These are phyloP conservation scores for Bothrops jararaca DNA, from an alignment of 2,113 vertebrate genomes.

Conservation along the genomic window DNA sequence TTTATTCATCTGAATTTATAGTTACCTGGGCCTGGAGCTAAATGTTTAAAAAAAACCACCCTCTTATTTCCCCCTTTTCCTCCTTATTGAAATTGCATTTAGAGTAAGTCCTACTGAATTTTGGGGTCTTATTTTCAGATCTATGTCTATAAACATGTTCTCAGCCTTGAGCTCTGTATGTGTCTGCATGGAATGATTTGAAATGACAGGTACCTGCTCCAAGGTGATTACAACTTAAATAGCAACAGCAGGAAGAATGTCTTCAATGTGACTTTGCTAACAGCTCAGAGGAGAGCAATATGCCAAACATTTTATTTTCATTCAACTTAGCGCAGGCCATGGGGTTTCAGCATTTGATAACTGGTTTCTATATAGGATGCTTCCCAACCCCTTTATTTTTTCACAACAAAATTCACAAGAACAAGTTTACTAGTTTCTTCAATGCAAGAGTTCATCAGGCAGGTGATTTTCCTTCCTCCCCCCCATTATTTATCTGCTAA, in stretches of 20 bases:
- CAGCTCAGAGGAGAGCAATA: not conserved
- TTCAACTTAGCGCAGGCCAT: not conserved
- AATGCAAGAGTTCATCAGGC: slow-evolving; percentile 45
- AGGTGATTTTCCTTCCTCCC: slow-evolving; percentile 22
- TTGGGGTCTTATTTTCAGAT: not conserved
- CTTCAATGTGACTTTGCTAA: not conserved
- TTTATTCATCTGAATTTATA: not conserved
- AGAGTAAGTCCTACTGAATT: not conserved
- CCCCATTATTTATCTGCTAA: slow-evolving; percentile 47
- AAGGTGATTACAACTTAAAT: not conserved
- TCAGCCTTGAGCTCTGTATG: not conserved
- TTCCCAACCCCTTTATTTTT: not conserved
- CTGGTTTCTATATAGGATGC: not conserved
- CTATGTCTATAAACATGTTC: not conserved
- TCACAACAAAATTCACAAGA: not conserved
- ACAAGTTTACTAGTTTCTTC: slow-evolving; percentile 35
- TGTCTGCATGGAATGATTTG: not conserved
- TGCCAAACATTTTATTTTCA: not conserved
- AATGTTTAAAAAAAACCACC: not conserved
- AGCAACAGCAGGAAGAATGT: not conserved
- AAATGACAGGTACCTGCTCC: not conserved
- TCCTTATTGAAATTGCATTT: too few relatives aligned
- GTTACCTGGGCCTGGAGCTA: not conserved
- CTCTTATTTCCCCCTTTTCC: not conserved
- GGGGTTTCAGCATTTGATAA: not conserved